Evolutionary conservation across 1,140 invertebrate species (phyloP), one percentile per base, ranked within the genome.

Genomic region (Chironomus tepperi): DNA sequence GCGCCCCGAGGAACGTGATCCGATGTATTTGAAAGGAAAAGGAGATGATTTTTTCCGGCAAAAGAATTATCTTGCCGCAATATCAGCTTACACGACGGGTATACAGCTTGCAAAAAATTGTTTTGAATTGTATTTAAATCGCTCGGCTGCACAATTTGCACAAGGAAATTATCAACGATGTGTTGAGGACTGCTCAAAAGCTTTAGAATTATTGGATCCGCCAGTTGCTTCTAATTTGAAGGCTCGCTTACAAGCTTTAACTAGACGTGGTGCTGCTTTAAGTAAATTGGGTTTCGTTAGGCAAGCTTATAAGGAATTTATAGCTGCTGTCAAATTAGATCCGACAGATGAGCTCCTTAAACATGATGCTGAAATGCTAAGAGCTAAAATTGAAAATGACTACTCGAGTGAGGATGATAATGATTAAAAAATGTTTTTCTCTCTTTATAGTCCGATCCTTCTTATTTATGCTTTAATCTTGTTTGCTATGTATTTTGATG

Each of bases 81-180:
- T 94, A 9, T 93, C 90, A 80, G 93, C 92, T 15, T 94, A 92
- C 78, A 87, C 87, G 21, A 91, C 91, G 79, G 93, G 90, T 1
- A 90, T 95, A 34, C 88, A 89, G 77, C 82, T 94, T 1, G 90
- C 89, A 74, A 85, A 89, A 42, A 90, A 92, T 79, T 86, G 93
- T 80, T 86, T 89, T 7, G 88, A 89, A 74, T 83, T 95, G 3
- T 94, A 89, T 80, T 87, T 89, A 0, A 92, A 90, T 77, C 85
- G 93, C 82, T 89, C 92, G 6, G 88, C 88, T 43, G 90, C 91
- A 21, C 93, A 95, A 81, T 87, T 93, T 74, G 87, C 87, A 43
- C 76, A 91, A 12, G 88, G 87, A 74, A 93, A 93, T 84, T 89
- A 90, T 78, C 85, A 88, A 75, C 91, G 89, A 85, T 89, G 88